Percentiles rank a stretch among this genome's conserved stretches.
phyloP scores from a whole-genome alignment of 2,888 invertebrate genomes.

The Tetragonula carbonaria region DNA sequence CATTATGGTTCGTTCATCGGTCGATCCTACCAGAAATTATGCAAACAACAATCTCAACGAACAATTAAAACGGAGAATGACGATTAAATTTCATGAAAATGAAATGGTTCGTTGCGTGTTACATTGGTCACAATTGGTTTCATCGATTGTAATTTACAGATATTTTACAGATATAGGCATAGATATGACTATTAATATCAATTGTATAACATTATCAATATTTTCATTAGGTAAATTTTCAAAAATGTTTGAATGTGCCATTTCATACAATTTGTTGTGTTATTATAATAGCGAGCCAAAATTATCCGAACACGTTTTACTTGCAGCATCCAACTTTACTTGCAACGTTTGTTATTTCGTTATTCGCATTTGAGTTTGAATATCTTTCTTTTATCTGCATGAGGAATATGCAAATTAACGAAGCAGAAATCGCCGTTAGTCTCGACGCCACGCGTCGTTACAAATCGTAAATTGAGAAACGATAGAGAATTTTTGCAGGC shows the following conservation, averaged over 20 bases:
- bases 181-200: no score
- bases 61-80: background rate
- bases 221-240: slow-evolving; percentile 24
- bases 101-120: no score
- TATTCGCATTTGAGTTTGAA: slow-evolving; percentile 12
- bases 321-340: slow-evolving; percentile 53
- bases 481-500: slow-evolving; percentile 19
- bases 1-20: background rate
- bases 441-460: background rate
- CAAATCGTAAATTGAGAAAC: slow-evolving; percentile 20
- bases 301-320: slow-evolving; percentile 67
- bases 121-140: no score
- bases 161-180: no score
- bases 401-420: slow-evolving; percentile 29
- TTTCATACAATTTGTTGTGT: slow-evolving; percentile 65
- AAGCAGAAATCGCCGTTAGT: slow-evolving; percentile 1
- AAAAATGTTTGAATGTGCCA: slow-evolving; percentile 44
- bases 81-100: background rate
- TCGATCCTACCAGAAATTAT: slow-evolving; percentile 22
- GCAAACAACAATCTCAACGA: background rate
- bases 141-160: no score
- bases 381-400: slow-evolving; percentile 15
- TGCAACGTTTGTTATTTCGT: slow-evolving; percentile 30
- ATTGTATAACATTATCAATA: background rate
- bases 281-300: no score